Conservation (phyloP, 2,888 invertebrate genomes). For the Malachius bipustulatus region DNA sequence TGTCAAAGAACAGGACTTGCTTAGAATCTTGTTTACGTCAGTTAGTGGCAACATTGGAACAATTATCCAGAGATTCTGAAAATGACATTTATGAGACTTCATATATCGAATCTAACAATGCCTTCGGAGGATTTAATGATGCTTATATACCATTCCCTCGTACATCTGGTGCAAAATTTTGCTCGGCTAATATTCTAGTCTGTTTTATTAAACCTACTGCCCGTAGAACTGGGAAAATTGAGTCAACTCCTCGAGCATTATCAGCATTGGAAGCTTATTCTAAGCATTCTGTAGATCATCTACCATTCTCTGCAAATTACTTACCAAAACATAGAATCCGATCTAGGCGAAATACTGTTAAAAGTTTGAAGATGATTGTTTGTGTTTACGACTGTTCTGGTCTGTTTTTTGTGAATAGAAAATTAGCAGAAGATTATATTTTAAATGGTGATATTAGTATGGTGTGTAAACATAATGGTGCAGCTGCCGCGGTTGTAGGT, state of each 20-base stretch:
- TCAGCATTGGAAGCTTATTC: conserved; percentile 51
- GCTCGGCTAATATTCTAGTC: conserved; percentile 73
- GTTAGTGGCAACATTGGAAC: conserved; percentile 49
- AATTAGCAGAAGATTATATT: conserved; percentile 74
- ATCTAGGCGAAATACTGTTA: conserved; percentile 29
- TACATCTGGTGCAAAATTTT: conserved; percentile 88
- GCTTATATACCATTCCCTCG: conserved; percentile 88
- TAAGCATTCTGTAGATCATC: conserved; percentile 29
- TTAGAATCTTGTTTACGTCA: conserved; percentile 75
- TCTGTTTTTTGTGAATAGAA: conserved; percentile 67
- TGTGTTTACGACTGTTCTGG: conserved; percentile 61
- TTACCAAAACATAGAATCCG: conserved; percentile 44
- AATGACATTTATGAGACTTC: conserved; percentile 33
- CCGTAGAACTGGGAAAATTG: conserved; percentile 57
- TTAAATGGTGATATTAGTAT: conserved; percentile 45
- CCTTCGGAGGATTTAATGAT: conserved; percentile 45
- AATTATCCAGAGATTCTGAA: conserved; percentile 45
- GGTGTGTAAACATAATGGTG: conserved; percentile 74
- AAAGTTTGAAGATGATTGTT: conserved; percentile 45
- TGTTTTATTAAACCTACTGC: conserved; percentile 71
- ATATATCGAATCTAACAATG: conserved; percentile 23
- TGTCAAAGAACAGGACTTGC: conserved; percentile 75
- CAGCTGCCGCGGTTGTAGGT: conserved; percentile 59
- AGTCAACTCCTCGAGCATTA: conserved; percentile 67
- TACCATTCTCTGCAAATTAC: conserved; percentile 61